Evolutionary conservation across 2,113 vertebrate genomes (phyloP), one percentile per base, ranked within the genome.

Genomic region (Megalops atlanticus): DNA sequence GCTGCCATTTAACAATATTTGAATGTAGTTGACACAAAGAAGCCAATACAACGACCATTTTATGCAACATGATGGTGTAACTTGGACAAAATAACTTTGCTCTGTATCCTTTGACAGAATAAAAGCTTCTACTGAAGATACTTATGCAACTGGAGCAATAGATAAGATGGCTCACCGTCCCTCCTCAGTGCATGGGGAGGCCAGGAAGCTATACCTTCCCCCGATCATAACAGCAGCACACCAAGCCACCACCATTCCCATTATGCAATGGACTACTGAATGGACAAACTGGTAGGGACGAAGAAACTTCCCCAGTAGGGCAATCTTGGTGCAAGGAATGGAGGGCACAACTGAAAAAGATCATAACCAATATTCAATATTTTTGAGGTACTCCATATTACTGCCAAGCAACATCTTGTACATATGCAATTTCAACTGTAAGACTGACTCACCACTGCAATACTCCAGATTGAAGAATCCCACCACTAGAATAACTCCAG

Each of bases 211-310:
- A 83, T 97, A 97, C 43, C 89, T 94, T 14, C 93, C 95, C 38
- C 95, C 96, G 4, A 94, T 93, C 82, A 94, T 94, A 79, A 96
- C 84, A 0, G 95, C 93, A n/a, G 95, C 94, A 81, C 96, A 98
- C 97, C 97, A 99, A 4, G 95, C 94, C 69, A 96, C 92, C 72
- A 96, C 74, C 89, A 96, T 90, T 52, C 98, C 98, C 95, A 98
- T 93, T 0, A 94, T 43, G 3, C 95, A 93, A 52, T 98, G 95
- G n/a, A 90, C 90, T 71, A 96, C 70, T 0, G 94, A 97, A 87
- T 95, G 96, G 74, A 97, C 31, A 58, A 97, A 90, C 86, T 97
- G 97, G 49, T 94, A 94, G 4, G 98, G 98, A 81, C 98, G 96
- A 74, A 99, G 87, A 77, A 98, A 91, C 86, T 96, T 96, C 71